Conservation (phyloP, 2,113 vertebrate genomes). For the Chiloscyllium plagiosum region DNA sequence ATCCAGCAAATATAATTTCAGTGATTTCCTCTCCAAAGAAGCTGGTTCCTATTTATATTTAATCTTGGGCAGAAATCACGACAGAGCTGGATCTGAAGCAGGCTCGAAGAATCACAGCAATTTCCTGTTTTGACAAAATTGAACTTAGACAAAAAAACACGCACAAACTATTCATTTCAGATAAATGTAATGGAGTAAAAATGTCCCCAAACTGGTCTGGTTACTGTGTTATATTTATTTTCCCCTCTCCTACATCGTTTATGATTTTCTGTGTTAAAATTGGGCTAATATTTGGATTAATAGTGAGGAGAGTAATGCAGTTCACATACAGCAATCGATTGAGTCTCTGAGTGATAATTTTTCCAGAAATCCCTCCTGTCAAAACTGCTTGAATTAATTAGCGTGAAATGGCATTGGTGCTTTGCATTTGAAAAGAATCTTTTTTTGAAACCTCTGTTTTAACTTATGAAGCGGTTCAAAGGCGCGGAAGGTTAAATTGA, state of each 20-base stretch:
- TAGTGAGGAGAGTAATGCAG: background rate
- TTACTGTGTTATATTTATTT: background rate
- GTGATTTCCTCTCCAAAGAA: constrained; percentile 19
- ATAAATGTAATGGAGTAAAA: background rate
- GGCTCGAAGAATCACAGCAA: background rate
- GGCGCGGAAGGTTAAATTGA: background rate
- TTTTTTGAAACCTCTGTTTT: constrained; percentile 9
- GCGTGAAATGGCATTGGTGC: background rate
- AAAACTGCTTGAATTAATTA: constrained; percentile 30
- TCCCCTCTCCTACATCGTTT: background rate
- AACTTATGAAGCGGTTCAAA: constrained; percentile 1
- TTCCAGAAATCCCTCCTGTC: constrained; percentile 10
- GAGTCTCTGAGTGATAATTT: background rate
- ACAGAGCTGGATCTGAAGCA: background rate
- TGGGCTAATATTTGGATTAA: constrained; percentile 25
- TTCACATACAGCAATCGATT: background rate
- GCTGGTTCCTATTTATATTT: constrained; percentile 23
- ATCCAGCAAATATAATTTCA: constrained; percentile 25
- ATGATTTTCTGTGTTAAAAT: background rate
- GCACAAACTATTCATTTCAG: background rate
- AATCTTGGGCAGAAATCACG: constrained; percentile 12
- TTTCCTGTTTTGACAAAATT: constrained; percentile 21
- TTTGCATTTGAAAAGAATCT: constrained; percentile 25
- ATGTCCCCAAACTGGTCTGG: background rate
- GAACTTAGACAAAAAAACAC: background rate